Evolutionary conservation across 2,888 invertebrate genomes (phyloP), one percentile per base, ranked within the genome.

Genomic region (Apodemia zela): DNA sequence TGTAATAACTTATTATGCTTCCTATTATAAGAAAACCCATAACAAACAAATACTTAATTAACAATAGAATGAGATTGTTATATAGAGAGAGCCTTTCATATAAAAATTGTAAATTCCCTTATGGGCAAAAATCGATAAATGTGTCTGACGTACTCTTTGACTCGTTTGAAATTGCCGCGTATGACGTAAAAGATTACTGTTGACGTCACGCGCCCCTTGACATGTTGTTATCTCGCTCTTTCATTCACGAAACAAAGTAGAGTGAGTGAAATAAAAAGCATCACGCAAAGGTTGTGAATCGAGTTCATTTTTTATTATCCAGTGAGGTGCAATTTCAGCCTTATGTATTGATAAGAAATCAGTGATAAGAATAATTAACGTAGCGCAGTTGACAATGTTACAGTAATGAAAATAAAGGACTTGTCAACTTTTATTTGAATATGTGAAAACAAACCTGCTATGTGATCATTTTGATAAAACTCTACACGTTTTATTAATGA

Each of bases 161-260:
- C 69, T 72, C 76, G 76, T 89, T 92, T 89, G 84, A 90, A 92
- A 87, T 89, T 91, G 87, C 85, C 91, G 92, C 90, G 82, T 74
- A 73, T 92, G 92, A 92, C 92, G 92, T 92, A 84, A 85, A 78
- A 74, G 70, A 67, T 69, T 68, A 67, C 67, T 69, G 73, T 80
- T 85, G 85, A 86, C 89, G 89, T 89, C 89, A 88, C 79, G 62
- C 66, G 69, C 73, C 73, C 78, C 72, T 70, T 65, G 64, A 65
- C 72, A 63, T 75, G 73, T 49, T 29, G 38, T 73, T 64, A 63
- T 82, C 84, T 80, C 81, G 38, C 65, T 87, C 75, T 64, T 71
- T 72, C 82, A 57, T 73, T 73, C 62, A 63, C 76, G 67, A 72
- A 75, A 78, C 82, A 80, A 79, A 79, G 81, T 75, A 72, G 78